Conservation (phyloP, 2,888 invertebrate species). For the Panzeria rudis region DNA sequence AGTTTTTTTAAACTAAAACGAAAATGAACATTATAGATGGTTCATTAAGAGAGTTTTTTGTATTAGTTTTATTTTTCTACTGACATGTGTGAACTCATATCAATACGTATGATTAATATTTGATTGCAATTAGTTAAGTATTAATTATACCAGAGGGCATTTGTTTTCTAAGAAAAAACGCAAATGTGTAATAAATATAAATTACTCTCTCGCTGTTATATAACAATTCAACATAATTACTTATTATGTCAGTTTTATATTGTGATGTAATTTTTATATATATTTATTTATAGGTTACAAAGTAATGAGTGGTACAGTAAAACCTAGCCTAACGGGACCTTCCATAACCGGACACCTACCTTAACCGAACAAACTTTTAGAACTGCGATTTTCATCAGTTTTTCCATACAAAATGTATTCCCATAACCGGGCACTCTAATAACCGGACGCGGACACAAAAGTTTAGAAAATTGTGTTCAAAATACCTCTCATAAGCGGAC, state of each 20-base stretch:
- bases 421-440: no score
- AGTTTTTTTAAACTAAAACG: constrained; percentile 15
- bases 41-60: constrained; percentile 22
- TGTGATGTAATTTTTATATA: not conserved
- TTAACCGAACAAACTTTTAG: no score
- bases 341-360: no score
- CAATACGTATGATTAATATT: constrained; percentile 46
- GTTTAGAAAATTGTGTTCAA: no score
- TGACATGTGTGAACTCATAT: not conserved
- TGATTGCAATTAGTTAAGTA: constrained; percentile 46
- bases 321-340: no score
- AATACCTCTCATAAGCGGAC: no score
- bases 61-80: not conserved
- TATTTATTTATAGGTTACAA: not conserved
- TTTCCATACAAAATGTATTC: no score
- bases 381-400: no score
- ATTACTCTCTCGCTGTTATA: not conserved
- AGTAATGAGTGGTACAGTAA: no score
- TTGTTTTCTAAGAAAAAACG: not conserved
- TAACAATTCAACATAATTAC: not conserved
- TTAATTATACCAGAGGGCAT: constrained; percentile 35
- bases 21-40: constrained; percentile 12
- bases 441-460: no score
- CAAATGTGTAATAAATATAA: not conserved
- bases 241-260: not conserved